Percentiles rank a stretch among this genome's conserved stretches.
These are phyloP conservation scores for Polietes domitor DNA, from an alignment of 2,888 invertebrate genomes.

Conservation along the genomic window DNA sequence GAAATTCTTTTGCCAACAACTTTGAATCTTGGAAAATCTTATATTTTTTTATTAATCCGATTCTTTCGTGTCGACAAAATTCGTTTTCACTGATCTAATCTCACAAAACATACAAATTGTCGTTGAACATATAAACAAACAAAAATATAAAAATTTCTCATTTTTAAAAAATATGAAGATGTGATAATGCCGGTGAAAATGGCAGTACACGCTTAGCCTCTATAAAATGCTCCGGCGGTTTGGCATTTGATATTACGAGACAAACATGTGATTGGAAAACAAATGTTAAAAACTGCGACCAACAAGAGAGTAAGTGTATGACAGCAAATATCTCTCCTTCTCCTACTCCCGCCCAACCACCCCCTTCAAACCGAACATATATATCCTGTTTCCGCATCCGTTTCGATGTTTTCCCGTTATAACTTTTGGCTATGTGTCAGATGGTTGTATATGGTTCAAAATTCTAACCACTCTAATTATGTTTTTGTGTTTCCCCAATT, in stretches of 20 bases:
- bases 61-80: neutral
- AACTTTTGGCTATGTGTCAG: constrained; percentile 1
- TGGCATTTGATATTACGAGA: constrained; percentile 96
- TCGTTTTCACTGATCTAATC: neutral
- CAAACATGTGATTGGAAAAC: constrained; percentile 98
- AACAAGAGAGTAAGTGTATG: constrained; percentile 93
- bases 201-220: constrained; percentile 94
- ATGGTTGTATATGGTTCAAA: neutral
- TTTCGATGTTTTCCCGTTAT: neutral
- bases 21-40: constrained; percentile 35
- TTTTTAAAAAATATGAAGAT: constrained; percentile 83
- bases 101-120: constrained; percentile 11
- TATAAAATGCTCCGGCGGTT: constrained; percentile 93
- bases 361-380: neutral
- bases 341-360: constrained; percentile 18
- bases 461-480: constrained; percentile 3
- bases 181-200: constrained; percentile 94
- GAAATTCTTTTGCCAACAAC: constrained; percentile 23
- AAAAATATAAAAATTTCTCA: constrained; percentile 47
- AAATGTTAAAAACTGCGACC: constrained; percentile 97
- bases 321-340: constrained; percentile 21
- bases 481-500: neutral
- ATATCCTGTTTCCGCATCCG: constrained; percentile 8
- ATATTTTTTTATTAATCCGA: neutral
- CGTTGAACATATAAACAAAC: constrained; percentile 30